These are phyloP conservation scores for Drosophila multiciliata DNA, from an alignment of 2,888 invertebrate species.

Conservation along the genomic window DNA sequence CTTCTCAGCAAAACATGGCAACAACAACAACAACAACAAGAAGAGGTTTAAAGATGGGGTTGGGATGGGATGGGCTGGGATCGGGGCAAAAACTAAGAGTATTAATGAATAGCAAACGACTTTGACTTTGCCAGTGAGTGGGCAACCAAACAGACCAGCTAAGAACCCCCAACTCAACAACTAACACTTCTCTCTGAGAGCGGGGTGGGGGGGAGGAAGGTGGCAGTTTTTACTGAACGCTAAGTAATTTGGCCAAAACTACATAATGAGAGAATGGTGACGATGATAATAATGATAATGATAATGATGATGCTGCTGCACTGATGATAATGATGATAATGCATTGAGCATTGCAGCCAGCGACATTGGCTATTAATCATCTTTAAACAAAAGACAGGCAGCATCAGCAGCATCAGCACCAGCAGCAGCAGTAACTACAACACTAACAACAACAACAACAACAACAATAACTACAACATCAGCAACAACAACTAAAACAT, in stretches of 20 bases:
- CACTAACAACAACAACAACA: constrained; percentile 35
- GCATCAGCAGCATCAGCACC: constrained; percentile 33
- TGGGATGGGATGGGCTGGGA: background rate
- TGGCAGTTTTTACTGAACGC: constrained; percentile 61
- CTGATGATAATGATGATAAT: constrained; percentile 71
- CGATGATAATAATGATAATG: constrained; percentile 25
- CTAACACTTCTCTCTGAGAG: background rate
- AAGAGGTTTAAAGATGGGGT: background rate
- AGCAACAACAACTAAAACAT: constrained; percentile 70
- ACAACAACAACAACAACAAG: constrained; percentile 27
- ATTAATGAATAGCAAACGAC: constrained; percentile 82
- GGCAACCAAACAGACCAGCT: constrained; percentile 42
- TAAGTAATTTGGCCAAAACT: constrained; percentile 73
- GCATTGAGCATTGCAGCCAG: constrained; percentile 75
- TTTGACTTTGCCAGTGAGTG: constrained; percentile 67
- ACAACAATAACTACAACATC: constrained; percentile 21
- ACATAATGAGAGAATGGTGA: constrained; percentile 19
- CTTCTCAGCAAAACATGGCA: constrained; percentile 46
- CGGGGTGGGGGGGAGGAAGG: constrained; percentile 27
- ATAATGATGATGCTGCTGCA: constrained; percentile 38
- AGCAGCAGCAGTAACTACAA: constrained; percentile 31
- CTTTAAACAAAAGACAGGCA: constrained; percentile 80
- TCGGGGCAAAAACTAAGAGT: constrained; percentile 71
- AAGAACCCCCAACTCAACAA: constrained; percentile 13
- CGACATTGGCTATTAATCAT: constrained; percentile 83